These are phyloP conservation scores for Hirtodrosophila alboralis DNA, from an alignment of 2,888 invertebrate species.

Conservation along the genomic window DNA sequence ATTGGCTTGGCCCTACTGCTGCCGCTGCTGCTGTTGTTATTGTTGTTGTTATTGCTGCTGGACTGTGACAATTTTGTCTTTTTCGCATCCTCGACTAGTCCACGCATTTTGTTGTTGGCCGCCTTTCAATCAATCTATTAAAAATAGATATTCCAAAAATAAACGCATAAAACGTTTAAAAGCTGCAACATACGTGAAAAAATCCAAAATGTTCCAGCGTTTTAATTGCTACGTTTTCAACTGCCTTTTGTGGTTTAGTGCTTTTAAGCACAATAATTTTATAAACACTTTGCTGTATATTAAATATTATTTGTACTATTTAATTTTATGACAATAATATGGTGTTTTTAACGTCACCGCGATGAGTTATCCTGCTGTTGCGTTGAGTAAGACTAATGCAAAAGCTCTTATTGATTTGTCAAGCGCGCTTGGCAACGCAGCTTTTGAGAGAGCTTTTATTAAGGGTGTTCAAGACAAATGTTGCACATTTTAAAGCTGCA, in stretches of 20 bases:
- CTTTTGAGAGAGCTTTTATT: slow-evolving; percentile 47
- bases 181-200: slow-evolving; percentile 54
- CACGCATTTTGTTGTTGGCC: slow-evolving; percentile 74
- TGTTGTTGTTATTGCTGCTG: slow-evolving; percentile 67
- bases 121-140: slow-evolving; percentile 35
- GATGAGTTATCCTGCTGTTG: slow-evolving; percentile 63
- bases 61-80: slow-evolving; percentile 75
- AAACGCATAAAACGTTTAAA: slow-evolving; percentile 42
- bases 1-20: slow-evolving; percentile 36
- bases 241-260: background rate
- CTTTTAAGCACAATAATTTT: slow-evolving; percentile 9
- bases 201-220: slow-evolving; percentile 57
- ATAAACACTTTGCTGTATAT: slow-evolving; percentile 25
- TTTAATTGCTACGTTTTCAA: background rate
- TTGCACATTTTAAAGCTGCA: slow-evolving; percentile 10
- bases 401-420: slow-evolving; percentile 72
- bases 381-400: slow-evolving; percentile 65
- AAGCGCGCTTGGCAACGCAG: slow-evolving; percentile 46
- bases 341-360: slow-evolving; percentile 14
- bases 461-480: slow-evolving; percentile 39
- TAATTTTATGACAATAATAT: slow-evolving; percentile 18
- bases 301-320: slow-evolving; percentile 10
- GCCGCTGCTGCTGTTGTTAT: slow-evolving; percentile 27
- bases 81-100: slow-evolving; percentile 81
- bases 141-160: slow-evolving; percentile 60